Evolutionary conservation across 2,113 vertebrate species (phyloP).

Genomic region (Rhegmatorhina hoffmannsi): DNA sequence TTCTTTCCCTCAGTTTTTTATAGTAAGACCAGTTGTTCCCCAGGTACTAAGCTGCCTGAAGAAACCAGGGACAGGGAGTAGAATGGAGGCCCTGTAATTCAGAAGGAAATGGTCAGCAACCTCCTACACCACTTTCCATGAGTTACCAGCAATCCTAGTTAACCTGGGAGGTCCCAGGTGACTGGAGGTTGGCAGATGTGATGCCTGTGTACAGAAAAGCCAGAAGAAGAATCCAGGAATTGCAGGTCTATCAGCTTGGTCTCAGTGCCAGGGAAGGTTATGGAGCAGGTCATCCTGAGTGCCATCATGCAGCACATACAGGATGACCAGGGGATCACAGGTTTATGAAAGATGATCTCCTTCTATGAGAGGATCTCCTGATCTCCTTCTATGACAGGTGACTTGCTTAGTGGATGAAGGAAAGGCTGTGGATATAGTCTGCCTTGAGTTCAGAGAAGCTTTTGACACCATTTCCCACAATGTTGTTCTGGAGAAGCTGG

Average conservation of each 20-base stretch:
- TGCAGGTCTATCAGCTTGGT: neutral
- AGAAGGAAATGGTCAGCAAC: accelerated
- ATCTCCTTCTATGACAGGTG: neutral
- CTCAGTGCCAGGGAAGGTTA: neutral
- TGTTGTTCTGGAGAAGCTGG: neutral
- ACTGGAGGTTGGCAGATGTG: neutral
- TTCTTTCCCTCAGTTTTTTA: neutral
- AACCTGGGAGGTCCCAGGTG: neutral
- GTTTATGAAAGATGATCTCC: neutral
- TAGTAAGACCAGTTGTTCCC: neutral
- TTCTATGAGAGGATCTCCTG: neutral
- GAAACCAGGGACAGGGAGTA: neutral
- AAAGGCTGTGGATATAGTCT: neutral
- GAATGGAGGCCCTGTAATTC: neutral
- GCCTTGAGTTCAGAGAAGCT: neutral
- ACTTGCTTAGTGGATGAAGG: neutral
- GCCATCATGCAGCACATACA: neutral
- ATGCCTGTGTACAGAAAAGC: neutral
- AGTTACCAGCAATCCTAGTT: neutral
- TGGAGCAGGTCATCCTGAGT: neutral
- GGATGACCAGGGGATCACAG: neutral
- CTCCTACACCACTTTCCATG: neutral
- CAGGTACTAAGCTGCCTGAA: neutral
- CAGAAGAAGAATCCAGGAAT: neutral
- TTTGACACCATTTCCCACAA: neutral